phyloP scores from a whole-genome alignment of 2,888 invertebrate species.

The Panzeria rudis region DNA sequence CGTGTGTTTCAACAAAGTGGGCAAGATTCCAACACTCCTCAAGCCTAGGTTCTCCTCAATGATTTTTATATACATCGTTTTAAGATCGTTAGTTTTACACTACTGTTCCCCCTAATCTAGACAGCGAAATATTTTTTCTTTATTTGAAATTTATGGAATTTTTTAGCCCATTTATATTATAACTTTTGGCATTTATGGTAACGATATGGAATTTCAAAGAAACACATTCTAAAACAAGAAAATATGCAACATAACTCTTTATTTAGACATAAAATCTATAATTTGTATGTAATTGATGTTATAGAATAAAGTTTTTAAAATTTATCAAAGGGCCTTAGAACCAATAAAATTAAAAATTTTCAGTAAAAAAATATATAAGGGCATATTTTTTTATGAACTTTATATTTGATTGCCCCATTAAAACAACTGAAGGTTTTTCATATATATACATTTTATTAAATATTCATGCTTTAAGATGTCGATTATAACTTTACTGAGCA shows the following conservation, averaged over 20 bases:
- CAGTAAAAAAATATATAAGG: neutral
- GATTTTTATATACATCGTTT: too few species aligned
- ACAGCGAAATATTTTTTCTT: too few species aligned
- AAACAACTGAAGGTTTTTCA: neutral
- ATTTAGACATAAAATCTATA: neutral
- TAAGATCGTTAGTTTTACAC: too few species aligned
- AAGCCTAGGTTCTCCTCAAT: too few species aligned
- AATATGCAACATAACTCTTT: neutral
- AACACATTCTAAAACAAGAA: neutral
- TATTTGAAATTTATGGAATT: neutral
- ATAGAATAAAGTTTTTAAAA: neutral
- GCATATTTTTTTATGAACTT: neutral
- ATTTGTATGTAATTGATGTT: slow-evolving; percentile 1
- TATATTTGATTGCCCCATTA: neutral
- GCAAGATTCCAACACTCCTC: too few species aligned
- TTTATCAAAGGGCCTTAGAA: neutral
- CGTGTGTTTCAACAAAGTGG: too few species aligned
- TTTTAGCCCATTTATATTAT: too few species aligned
- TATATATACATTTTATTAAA: neutral
- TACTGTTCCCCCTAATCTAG: too few species aligned
- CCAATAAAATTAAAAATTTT: neutral
- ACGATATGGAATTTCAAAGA: neutral
- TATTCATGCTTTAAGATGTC: neutral
- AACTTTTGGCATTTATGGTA: neutral
- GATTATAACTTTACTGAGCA: neutral